Evolutionary conservation across 2,888 invertebrate species (phyloP).

Genomic region (Netelia inedita): DNA sequence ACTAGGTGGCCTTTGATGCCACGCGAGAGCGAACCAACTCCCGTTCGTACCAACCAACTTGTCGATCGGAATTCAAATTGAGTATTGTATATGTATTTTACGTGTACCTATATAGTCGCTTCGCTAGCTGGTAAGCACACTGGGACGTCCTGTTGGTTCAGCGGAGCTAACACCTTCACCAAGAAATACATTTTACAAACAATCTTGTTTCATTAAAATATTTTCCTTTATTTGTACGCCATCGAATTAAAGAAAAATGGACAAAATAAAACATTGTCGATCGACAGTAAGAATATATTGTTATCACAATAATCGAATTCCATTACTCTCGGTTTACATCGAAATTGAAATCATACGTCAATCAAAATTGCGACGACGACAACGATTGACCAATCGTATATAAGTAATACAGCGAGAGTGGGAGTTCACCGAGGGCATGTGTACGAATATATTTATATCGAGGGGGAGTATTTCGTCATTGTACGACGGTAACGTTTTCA

Average conservation of each 20-base stretch:
- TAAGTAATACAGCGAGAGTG: background rate
- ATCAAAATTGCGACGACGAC: conserved; percentile 9
- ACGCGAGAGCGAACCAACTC: conserved; percentile 29
- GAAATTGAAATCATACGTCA: background rate
- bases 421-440: conserved; percentile 14
- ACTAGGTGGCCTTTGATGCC: conserved; percentile 57
- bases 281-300: background rate
- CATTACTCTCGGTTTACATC: background rate
- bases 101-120: conserved; percentile 18
- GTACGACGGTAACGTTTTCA: conserved; percentile 75
- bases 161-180: background rate
- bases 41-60: conserved; percentile 23
- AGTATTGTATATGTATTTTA: conserved; percentile 34
- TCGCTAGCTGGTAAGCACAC: background rate
- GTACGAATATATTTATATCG: background rate
- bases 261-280: background rate
- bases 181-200: background rate
- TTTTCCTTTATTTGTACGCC: background rate
- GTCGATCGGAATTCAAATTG: conserved; percentile 51
- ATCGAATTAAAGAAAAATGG: background rate
- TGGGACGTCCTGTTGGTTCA: conserved; percentile 2
- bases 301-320: background rate
- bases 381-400: conserved; percentile 40
- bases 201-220: background rate
- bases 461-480: conserved; percentile 58